Evolutionary conservation across 2,113 vertebrate genomes (phyloP).

Genomic region (Boulengeromyrus knoepffleri): DNA sequence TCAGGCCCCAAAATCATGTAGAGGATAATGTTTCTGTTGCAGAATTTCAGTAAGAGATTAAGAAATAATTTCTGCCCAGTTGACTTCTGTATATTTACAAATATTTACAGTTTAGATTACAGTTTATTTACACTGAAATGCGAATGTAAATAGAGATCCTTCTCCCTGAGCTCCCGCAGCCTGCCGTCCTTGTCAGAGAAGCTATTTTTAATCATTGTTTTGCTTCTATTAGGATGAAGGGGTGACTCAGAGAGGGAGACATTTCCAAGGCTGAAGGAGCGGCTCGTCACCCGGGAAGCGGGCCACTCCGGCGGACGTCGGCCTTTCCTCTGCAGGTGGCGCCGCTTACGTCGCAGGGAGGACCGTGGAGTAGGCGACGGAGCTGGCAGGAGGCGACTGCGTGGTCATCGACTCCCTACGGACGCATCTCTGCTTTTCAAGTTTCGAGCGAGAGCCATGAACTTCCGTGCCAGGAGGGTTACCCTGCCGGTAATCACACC

Average conservation of each 20-base stretch:
- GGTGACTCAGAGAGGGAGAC: not conserved
- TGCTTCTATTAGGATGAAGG: not conserved
- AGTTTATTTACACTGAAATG: not conserved
- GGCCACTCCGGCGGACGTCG: not conserved
- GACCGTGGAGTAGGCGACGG: not conserved
- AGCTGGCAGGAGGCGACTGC: not conserved
- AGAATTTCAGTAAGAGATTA: not conserved
- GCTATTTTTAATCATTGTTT: slow-evolving; percentile 4
- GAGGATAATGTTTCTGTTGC: not conserved
- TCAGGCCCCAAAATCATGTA: not conserved
- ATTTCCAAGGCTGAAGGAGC: slow-evolving; percentile 6
- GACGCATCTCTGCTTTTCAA: not conserved
- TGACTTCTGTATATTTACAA: not conserved
- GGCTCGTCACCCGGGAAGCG: not conserved
- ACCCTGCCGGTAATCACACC: slow-evolving; percentile 82
- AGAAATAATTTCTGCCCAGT: not conserved
- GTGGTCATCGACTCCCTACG: not conserved
- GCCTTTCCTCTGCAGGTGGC: not conserved
- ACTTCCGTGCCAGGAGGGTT: slow-evolving; percentile 79
- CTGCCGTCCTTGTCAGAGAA: not conserved
- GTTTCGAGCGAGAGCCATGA: slow-evolving; percentile 66
- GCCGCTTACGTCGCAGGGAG: not conserved
- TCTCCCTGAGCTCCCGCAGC: too few relatives aligned
- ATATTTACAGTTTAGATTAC: not conserved
- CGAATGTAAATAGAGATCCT: not conserved